Base-by-base conservation (phyloP, 2,113 vertebrate genomes). In the Myiopsitta monachus region DNA sequence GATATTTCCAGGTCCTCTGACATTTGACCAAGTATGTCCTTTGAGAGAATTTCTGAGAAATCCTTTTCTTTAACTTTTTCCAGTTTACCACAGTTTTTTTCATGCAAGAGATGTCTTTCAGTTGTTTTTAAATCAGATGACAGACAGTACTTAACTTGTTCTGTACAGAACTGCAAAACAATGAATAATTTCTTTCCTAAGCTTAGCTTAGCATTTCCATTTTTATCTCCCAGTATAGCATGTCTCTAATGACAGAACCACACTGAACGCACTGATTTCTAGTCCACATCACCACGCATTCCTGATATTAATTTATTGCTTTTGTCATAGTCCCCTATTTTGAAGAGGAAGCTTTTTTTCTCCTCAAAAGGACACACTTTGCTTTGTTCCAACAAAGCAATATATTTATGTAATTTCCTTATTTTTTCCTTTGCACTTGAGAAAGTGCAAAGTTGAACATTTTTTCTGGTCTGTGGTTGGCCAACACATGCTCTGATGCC, bases 161-260 rank as follows among this genome's bases (percentile, higher is more conserved):
- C 81, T 54, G 49, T 33, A 81, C 28, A 94, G 46, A 64, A 86
- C n/a, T 83, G 72, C 78, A 89, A 81, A 83, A 67, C 0, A 0
- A 87, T 88, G 38, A 92, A 74, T 72, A 94, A 93, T 92, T 96
- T 91, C 52, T 95, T 83, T 85, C 49, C 75, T 73, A 59, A 85
- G 85, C 39, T 52, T 59, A 87, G 72, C 49, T 94, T 80, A 92
- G 63, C 91, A 91, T 69, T 95, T 92, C 62, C 75, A 62, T 90
- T 95, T 96, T 87, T 94, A 83, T 77, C 75, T 85, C 43, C 52
- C 67, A 88, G 52, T 68, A 78, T 11, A 87, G 80, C 77, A 89
- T 61, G n/a, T 47, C 55, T 83, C 63, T 88, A 87, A 73, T 62
- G 59, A 82, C 67, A 85, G 44, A n/a, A 90, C 16, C 39, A 68